Evolutionary conservation across 1,140 invertebrate species (phyloP).

Genomic region (Homalodisca vitripennis): DNA sequence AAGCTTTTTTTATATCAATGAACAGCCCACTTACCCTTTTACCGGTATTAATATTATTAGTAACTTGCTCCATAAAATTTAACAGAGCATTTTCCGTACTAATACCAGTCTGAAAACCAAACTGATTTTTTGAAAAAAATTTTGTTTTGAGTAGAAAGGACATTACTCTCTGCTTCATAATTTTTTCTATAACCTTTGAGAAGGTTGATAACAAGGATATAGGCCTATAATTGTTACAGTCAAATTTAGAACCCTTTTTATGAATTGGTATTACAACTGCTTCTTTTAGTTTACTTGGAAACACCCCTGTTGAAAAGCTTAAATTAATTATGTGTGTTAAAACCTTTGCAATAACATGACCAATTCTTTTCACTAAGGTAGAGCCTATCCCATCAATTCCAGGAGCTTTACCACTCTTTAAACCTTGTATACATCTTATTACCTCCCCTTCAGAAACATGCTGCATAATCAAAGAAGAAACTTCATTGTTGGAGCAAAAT

Average conservation of each 20-base stretch:
- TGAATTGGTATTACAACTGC: neutral
- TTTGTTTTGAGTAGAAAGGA: neutral
- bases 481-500: neutral
- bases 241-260: neutral
- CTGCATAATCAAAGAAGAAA: neutral
- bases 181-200: neutral
- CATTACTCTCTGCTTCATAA: neutral
- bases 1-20: constrained; percentile 7
- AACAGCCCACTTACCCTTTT: neutral
- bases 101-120: neutral
- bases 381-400: neutral
- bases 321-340: neutral
- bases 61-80: neutral
- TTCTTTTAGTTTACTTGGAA: neutral
- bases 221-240: neutral
- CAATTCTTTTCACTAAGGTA: neutral
- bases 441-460: neutral
- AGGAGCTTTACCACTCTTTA: neutral
- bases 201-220: neutral
- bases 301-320: neutral
- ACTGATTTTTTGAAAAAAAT: neutral
- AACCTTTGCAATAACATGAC: neutral
- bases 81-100: neutral
- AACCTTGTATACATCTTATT: neutral
- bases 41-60: neutral